Evolutionary conservation across 2,797 vertebrate species (phyloP).

Genomic region (Syngnathus rostellatus): DNA sequence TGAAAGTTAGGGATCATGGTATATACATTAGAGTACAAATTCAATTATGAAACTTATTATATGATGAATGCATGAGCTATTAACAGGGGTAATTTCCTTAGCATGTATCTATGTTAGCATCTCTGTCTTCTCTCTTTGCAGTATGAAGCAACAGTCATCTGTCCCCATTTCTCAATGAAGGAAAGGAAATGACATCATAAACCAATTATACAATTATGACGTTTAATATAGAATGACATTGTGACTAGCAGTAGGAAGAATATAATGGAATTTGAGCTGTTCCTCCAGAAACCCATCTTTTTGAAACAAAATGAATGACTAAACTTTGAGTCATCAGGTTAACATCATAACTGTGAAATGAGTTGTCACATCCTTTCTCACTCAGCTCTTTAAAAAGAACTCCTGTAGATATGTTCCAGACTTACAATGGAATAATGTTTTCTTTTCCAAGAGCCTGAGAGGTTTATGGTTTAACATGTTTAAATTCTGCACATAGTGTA

Average conservation of each 20-base stretch:
- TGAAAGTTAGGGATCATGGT: not conserved
- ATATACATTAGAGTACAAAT: not conserved
- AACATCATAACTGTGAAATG: not conserved
- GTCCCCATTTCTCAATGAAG: not conserved
- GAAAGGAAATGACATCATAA: not conserved
- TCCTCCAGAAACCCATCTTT: not conserved
- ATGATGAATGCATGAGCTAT: not conserved
- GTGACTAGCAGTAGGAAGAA: not conserved
- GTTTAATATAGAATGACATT: not conserved
- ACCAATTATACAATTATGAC: not conserved
- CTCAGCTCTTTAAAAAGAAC: constrained; percentile 13
- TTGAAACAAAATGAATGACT: not conserved
- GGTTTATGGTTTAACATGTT: constrained; percentile 50
- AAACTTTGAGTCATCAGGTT: not conserved
- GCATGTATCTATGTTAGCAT: not conserved
- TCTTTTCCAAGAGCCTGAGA: constrained; percentile 35
- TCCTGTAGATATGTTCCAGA: constrained; percentile 16
- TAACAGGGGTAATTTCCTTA: not conserved
- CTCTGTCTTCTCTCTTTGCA: not conserved
- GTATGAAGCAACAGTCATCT: not conserved
- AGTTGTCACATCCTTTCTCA: constrained; percentile 3
- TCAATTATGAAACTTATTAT: not conserved
- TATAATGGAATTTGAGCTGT: not conserved
- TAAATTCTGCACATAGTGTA: constrained; percentile 36
- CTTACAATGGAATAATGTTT: constrained; percentile 23